Base-by-base conservation (phyloP, 2,888 invertebrate genomes). In the Catocala fraxini region DNA sequence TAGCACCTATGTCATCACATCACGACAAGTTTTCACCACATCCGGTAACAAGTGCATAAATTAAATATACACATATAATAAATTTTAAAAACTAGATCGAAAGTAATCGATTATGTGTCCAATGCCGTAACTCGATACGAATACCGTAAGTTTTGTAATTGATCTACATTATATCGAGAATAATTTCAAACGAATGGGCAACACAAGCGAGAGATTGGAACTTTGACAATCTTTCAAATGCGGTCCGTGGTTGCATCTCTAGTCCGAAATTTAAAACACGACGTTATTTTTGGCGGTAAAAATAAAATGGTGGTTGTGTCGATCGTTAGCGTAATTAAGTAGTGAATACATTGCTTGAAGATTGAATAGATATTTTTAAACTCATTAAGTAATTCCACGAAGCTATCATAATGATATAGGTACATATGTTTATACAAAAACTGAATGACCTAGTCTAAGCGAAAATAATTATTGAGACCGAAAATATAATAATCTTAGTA, bases 21-120 rank as follows among this genome's bases (percentile, higher is more conserved):
- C 71, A 73, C 74, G 77, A 80, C 79, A 68, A 72, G 81, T 84
- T 87, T 85, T 83, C 83, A 81, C 84, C 81, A 81, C 85, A 85
- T 89, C 88, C 90, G 89, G 86, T 79, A 77, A 73, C 71, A 68
- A 69, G 73, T 73, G 77, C 65, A 82, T 83, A 84, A 81, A 85
- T 86, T 84, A 84, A 75, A 71, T 57, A 63, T 6, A 39, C 3
- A 39, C 35, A 67, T 46, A 80, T 73, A 79, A 80, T 76, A 80
- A 82, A 79, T 76, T 15, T 70, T 68, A 68, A 70, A 73, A 73
- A 81, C 77, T 80, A 76, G 83, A 83, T 79, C 76, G 69, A 82
- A 71, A 75, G 76, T 81, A 82, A 86, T 85, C 82, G 81, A 84
- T 84, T 77, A 75, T 75, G 71, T 79, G 81, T 71, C 77, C 78